phyloP scores from a whole-genome alignment of 2,113 vertebrate genomes.

The Eurypyga helias region DNA sequence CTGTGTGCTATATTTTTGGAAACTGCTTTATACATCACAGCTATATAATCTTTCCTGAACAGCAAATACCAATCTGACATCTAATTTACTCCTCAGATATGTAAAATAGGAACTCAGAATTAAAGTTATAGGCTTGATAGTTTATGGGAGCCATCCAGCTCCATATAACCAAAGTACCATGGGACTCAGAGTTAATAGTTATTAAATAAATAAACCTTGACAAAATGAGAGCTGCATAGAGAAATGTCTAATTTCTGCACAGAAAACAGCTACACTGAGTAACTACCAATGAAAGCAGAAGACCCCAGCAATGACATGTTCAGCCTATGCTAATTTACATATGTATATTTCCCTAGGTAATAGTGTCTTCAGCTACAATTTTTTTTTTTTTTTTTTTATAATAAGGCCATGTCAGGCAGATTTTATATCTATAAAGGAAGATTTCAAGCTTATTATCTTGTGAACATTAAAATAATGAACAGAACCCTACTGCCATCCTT shows the following conservation, averaged over 20 bases:
- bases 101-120: conserved; percentile 6
- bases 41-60: background rate
- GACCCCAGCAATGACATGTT: background rate
- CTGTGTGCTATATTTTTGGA: background rate
- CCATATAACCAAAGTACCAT: background rate
- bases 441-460: background rate
- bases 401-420: background rate
- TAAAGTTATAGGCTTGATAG: background rate
- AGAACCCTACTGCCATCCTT: background rate
- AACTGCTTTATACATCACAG: background rate
- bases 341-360: conserved; percentile 33
- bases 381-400: background rate
- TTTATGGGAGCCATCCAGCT: background rate
- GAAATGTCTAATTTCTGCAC: background rate
- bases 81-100: background rate
- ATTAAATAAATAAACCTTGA: background rate
- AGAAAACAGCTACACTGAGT: background rate
- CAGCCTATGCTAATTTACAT: background rate
- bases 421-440: background rate
- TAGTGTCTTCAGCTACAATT: background rate
- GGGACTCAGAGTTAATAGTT: background rate
- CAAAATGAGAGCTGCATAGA: background rate
- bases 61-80: background rate
- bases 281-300: conserved; percentile 6
- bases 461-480: background rate